These are phyloP conservation scores for Astyanax mexicanus DNA, from an alignment of 2,797 vertebrate genomes.

Conservation along the genomic window DNA sequence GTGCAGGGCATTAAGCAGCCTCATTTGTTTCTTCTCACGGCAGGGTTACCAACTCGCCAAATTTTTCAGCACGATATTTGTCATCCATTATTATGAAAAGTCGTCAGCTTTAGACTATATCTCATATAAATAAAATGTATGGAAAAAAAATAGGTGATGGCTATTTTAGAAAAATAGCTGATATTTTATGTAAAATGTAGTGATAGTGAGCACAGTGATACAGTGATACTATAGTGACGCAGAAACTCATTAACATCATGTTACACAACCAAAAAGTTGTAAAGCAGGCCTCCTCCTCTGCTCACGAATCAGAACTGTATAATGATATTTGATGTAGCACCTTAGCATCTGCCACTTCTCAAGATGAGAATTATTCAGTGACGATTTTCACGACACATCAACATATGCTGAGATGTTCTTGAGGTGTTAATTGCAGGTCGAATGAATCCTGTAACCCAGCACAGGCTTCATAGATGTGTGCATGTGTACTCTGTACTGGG, in stretches of 20 bases:
- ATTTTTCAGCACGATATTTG: no score
- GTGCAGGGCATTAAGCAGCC: no score
- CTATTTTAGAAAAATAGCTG: no score
- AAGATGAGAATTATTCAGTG: constrained; percentile 46
- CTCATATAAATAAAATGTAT: no score
- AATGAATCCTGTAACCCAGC: constrained; percentile 6
- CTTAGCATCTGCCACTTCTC: constrained; percentile 32
- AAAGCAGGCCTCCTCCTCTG: not conserved
- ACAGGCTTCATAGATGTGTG: not conserved
- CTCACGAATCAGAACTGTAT: constrained; percentile 15
- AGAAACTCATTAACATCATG: not conserved
- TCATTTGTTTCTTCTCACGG: no score
- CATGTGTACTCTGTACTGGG: constrained; percentile 35
- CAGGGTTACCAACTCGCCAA: no score
- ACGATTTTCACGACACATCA: constrained; percentile 32
- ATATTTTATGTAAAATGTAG: no score
- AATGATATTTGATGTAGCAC: constrained; percentile 8
- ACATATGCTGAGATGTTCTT: constrained; percentile 28
- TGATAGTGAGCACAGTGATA: not conserved
- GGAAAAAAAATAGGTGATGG: no score
- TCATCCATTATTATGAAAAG: no score
- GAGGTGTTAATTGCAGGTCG: constrained; percentile 42
- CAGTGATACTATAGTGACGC: not conserved
- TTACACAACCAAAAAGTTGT: not conserved
- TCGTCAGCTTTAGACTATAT: no score